Percentiles rank a stretch among this genome's conserved stretches.
Evolutionary conservation across 2,888 invertebrate species (phyloP).

Genomic region (Synanthedon vespiformis): DNA sequence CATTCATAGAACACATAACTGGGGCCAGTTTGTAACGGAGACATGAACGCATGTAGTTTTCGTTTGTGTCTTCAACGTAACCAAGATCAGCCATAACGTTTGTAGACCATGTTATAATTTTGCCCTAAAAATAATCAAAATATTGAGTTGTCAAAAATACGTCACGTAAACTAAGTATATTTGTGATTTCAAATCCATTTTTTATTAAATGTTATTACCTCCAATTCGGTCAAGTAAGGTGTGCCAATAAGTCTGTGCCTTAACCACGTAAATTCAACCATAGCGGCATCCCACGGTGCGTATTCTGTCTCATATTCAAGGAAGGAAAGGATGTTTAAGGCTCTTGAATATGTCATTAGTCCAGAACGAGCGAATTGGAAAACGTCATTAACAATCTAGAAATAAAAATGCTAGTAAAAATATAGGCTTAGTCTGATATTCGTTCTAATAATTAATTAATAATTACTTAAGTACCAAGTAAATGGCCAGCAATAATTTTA

Average conservation of each 20-base stretch:
- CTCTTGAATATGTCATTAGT: constrained; percentile 69
- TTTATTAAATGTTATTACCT: constrained; percentile 7
- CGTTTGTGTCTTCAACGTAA: constrained; percentile 24
- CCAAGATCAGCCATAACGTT: constrained; percentile 27
- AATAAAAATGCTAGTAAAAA: background rate
- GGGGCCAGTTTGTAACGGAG: constrained; percentile 48
- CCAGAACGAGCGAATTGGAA: constrained; percentile 80
- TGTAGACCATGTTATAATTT: constrained; percentile 31
- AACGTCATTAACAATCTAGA: constrained; percentile 80
- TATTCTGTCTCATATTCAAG: constrained; percentile 76
- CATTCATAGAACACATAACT: constrained; percentile 32
- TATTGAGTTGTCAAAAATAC: too few relatives aligned
- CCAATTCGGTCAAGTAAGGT: constrained; percentile 15
- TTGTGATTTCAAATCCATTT: too few relatives aligned
- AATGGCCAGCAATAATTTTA: too few relatives aligned
- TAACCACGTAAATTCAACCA: constrained; percentile 66
- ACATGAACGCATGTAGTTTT: constrained; percentile 46
- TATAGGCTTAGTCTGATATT: too few relatives aligned
- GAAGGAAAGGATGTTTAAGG: constrained; percentile 77
- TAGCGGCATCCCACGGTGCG: constrained; percentile 82
- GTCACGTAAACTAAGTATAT: too few relatives aligned
- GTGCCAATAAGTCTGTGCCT: constrained; percentile 40
- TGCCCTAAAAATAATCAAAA: constrained; percentile 14
- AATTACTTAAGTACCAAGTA: too few relatives aligned
- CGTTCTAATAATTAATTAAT: too few relatives aligned